phyloP scores from a whole-genome alignment of 2,797 vertebrate species.

The Gymnothorax javanicus region DNA sequence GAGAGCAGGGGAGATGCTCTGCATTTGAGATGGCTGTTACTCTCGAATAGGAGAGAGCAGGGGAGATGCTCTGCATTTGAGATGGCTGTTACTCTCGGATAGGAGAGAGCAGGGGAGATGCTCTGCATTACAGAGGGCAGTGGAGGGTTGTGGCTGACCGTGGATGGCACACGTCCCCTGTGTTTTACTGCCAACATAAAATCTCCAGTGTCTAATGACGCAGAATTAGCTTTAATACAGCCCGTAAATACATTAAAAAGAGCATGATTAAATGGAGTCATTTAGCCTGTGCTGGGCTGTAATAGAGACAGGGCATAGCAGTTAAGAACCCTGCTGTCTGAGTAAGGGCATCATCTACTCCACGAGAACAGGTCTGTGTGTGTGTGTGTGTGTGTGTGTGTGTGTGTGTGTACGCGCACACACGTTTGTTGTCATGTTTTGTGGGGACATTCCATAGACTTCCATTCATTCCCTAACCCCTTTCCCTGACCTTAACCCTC shows the following conservation, averaged over 20 bases:
- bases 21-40: slow-evolving; percentile 41
- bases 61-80: slow-evolving; percentile 46
- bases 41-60: slow-evolving; percentile 36
- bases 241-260: slow-evolving; percentile 39
- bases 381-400: background rate
- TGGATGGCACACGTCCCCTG: slow-evolving; percentile 42
- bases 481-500: too few species aligned
- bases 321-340: background rate
- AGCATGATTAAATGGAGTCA: slow-evolving; percentile 29
- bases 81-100: slow-evolving; percentile 50
- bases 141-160: slow-evolving; percentile 53
- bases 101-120: slow-evolving; percentile 52
- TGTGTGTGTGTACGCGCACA: background rate
- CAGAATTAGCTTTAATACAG: slow-evolving; percentile 45
- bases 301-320: slow-evolving; percentile 22
- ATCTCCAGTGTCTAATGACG: slow-evolving; percentile 55
- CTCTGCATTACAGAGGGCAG: slow-evolving; percentile 31
- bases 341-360: background rate
- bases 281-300: slow-evolving; percentile 31
- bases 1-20: too few species aligned
- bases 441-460: too few species aligned
- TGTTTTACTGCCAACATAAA: slow-evolving; percentile 61
- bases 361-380: background rate
- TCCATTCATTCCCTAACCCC: too few species aligned
- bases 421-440: too few species aligned